Base-by-base conservation (phyloP, 2,888 invertebrate species). In the Pseudolycoriella hygida region DNA sequence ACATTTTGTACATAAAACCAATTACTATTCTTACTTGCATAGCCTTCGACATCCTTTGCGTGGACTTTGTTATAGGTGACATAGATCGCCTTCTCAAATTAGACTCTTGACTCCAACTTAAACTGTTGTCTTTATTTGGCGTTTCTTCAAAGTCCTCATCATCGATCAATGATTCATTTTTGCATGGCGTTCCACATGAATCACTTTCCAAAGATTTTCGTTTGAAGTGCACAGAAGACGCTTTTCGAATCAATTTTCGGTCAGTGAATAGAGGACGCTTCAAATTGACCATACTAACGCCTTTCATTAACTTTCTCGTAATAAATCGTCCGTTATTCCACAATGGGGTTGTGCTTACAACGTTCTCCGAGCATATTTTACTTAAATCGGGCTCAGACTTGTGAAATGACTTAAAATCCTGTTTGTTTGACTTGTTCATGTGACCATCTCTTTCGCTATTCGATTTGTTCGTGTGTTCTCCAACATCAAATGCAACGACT, bases 21-120 rank as follows among this genome's bases (percentile, higher is more conserved):
- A n/a, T n/a, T n/a, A n/a, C n/a, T n/a, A n/a, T 17, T 11, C 17
- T 40, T 73, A 87, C 87, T 83, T 88, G 87, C 87, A 88, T 87
- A 25, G 86, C 80, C 60, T 81, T 82, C 1, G 83, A 78, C 76
- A 88, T 77, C 61, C 84, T 76, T 61, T 87, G 84, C 17, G 88
- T 80, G 0, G 87, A 87, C 54, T 85, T 80, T 1, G 87, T 87
- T 46, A 88, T 87, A 2, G 88, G 88, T 12, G 87, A 87, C 84
- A 88, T 86, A 34, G 85, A 85, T 37, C 79, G 79, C 53, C 84
- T 71, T 48, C 75, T 67, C 11, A 60, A 52, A 45, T 60, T 17
- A 2, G 39, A 34, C 15, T 34, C 34, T 12, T 34, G n/a, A 5
- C 34, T 34, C 34, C 34, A 34, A 34, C n/a, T 34, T 5, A 14